phyloP scores from a whole-genome alignment of 2,797 vertebrate genomes.

The Anas flavirostris region DNA sequence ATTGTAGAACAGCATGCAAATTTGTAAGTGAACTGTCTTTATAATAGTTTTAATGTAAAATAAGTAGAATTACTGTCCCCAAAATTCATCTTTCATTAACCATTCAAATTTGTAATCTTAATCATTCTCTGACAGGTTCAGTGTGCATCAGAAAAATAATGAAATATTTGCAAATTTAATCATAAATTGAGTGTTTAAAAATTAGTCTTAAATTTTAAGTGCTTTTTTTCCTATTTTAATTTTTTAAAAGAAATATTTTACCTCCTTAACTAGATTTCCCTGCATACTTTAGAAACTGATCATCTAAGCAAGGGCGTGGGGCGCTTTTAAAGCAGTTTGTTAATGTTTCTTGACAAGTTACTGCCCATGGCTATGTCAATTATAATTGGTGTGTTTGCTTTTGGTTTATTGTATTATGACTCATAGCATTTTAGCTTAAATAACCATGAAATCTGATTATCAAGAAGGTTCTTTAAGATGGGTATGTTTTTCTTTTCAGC shows the following conservation, averaged over 20 bases:
- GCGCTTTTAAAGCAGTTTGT: not conserved
- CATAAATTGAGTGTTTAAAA: not conserved
- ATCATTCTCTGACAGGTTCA: not conserved
- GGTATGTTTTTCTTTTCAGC: not conserved
- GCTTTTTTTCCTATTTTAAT: not conserved
- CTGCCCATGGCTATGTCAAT: not conserved
- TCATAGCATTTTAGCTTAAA: constrained; percentile 12
- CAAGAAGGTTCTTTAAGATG: constrained; percentile 4
- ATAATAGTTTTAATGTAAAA: not conserved
- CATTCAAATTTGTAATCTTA: not conserved
- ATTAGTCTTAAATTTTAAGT: not conserved
- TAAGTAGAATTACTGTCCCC: not conserved
- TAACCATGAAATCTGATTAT: constrained; percentile 36
- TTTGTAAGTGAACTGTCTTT: not conserved
- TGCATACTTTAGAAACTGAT: not conserved
- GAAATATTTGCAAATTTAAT: not conserved
- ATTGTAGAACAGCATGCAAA: not conserved
- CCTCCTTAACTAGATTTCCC: not conserved
- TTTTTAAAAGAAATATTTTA: not conserved
- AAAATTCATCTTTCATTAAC: not conserved
- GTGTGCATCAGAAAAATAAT: not conserved
- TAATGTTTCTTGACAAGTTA: constrained; percentile 7
- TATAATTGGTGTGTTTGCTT: not conserved
- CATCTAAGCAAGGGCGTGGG: not conserved
- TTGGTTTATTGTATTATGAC: not conserved